Conservation (phyloP, 2,113 vertebrate species). For the Ictalurus punctatus region DNA sequence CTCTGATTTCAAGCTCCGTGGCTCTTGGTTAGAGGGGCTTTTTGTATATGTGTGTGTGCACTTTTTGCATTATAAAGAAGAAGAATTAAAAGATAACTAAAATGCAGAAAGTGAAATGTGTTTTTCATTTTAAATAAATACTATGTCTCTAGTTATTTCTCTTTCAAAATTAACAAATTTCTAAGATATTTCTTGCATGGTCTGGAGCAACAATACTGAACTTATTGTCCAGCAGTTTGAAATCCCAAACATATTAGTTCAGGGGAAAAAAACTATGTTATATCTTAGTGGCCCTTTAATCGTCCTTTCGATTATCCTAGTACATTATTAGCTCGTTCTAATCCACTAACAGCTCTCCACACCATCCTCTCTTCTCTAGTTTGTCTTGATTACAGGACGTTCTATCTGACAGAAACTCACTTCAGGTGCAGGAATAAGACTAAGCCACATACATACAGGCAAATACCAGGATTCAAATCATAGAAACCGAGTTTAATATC, state of each 20-base stretch:
- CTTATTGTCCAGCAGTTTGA: conserved; percentile 25
- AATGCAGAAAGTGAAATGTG: neutral
- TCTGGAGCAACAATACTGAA: neutral
- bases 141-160: neutral
- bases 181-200: neutral
- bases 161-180: neutral
- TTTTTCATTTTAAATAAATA: neutral
- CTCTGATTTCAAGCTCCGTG: conserved; percentile 73
- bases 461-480: conserved; percentile 30
- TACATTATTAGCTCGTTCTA: conserved; percentile 64
- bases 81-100: conserved; percentile 35
- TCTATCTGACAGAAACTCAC: conserved; percentile 48
- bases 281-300: conserved; percentile 41
- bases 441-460: conserved; percentile 29
- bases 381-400: conserved; percentile 46
- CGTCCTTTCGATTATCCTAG: conserved; percentile 47
- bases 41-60: conserved; percentile 45
- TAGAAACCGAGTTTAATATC: conserved; percentile 31
- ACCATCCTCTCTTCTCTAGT: conserved; percentile 53
- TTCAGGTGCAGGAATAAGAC: conserved; percentile 26
- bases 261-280: neutral
- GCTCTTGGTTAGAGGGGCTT: conserved; percentile 54
- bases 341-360: conserved; percentile 67
- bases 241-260: conserved; percentile 38
- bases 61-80: conserved; percentile 25